Conservation (phyloP, 2,797 vertebrate genomes). For the Danio aesculapii region DNA sequence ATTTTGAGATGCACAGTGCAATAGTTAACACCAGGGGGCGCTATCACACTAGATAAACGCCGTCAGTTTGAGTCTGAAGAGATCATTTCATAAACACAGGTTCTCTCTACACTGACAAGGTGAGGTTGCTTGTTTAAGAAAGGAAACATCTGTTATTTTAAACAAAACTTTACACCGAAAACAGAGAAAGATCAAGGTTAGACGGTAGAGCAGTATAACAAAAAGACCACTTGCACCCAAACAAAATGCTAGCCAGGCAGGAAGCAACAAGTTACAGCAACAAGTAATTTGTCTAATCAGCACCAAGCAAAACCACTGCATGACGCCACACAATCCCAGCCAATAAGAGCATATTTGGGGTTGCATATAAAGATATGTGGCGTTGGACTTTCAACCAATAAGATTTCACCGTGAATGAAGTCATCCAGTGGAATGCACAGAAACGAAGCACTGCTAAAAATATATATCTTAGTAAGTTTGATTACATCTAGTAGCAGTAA, state of each 20-base stretch:
- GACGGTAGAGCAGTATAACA: neutral
- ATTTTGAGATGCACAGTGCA: constrained; percentile 4
- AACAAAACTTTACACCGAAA: neutral
- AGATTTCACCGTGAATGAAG: neutral
- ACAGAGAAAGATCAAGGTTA: neutral
- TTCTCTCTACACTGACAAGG: constrained; percentile 11
- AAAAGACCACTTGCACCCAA: neutral
- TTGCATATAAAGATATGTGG: neutral
- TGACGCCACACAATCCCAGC: neutral
- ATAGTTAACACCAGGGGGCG: constrained; percentile 29
- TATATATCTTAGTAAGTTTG: neutral
- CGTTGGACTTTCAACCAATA: neutral
- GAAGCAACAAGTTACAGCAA: constrained; percentile 10
- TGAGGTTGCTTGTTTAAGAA: neutral
- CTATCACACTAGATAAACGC: constrained; percentile 9
- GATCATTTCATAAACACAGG: neutral
- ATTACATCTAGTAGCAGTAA: neutral
- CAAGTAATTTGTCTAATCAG: neutral
- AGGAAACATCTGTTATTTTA: neutral
- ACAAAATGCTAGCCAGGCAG: neutral
- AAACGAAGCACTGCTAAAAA: neutral
- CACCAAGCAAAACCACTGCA: neutral
- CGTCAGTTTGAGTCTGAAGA: neutral
- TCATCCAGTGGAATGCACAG: neutral
- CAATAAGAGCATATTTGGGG: neutral